Conservation (phyloP, 2,797 vertebrate species). For the Zalophus californianus region DNA sequence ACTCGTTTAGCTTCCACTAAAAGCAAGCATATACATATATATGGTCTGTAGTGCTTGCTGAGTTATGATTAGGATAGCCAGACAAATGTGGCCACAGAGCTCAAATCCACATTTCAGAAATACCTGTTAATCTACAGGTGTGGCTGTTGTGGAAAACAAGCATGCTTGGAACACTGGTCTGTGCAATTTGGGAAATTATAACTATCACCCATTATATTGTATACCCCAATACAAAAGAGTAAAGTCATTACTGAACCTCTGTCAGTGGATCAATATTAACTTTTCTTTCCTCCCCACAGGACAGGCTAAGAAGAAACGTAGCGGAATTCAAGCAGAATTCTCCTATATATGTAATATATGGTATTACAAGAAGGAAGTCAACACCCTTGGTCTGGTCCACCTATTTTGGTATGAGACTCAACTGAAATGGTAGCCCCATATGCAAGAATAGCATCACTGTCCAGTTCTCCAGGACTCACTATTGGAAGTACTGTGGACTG, state of each 20-base stretch:
- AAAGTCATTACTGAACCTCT: neutral
- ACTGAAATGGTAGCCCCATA: neutral
- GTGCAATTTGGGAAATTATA: neutral
- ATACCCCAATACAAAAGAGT: neutral
- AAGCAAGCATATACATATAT: neutral
- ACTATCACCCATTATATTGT: neutral
- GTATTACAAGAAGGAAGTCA: neutral
- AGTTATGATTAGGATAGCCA: neutral
- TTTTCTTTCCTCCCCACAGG: neutral
- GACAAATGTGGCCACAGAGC: neutral
- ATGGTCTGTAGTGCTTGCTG: neutral
- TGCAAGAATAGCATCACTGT: neutral
- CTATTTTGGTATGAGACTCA: neutral
- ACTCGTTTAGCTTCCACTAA: neutral
- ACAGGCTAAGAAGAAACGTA: neutral
- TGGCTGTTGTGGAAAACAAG: neutral
- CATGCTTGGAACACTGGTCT: neutral
- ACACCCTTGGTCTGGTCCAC: neutral
- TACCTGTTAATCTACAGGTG: neutral
- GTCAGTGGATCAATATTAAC: neutral
- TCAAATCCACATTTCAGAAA: neutral
- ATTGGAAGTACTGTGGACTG: neutral
- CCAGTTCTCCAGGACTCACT: neutral
- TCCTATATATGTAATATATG: neutral
- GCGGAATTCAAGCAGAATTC: neutral